These are phyloP conservation scores for Gortyna flavago DNA, from an alignment of 2,888 invertebrate species.

Conservation along the genomic window DNA sequence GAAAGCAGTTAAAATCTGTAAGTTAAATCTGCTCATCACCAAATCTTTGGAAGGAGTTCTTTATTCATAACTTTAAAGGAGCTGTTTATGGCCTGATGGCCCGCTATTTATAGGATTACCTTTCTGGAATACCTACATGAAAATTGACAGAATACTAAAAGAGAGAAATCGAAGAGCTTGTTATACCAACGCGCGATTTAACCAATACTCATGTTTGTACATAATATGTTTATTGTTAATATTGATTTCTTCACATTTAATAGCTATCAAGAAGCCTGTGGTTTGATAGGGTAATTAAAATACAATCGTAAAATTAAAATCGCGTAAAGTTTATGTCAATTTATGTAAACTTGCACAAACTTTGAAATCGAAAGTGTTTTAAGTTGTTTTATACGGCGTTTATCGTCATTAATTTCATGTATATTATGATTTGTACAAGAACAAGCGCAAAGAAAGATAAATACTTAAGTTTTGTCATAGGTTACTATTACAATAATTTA, in stretches of 20 bases:
- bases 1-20: background rate
- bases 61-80: background rate
- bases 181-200: background rate
- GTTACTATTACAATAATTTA: background rate
- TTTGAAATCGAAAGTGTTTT: constrained; percentile 30
- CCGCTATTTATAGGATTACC: background rate
- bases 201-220: background rate
- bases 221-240: constrained; percentile 13
- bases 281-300: constrained; percentile 43
- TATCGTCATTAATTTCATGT: background rate
- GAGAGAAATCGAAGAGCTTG: constrained; percentile 15
- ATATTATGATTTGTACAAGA: background rate
- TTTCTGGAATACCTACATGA: background rate
- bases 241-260: constrained; percentile 30
- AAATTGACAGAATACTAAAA: background rate
- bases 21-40: background rate
- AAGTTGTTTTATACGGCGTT: constrained; percentile 6
- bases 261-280: constrained; percentile 26
- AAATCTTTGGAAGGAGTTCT: background rate
- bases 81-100: background rate
- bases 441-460: background rate
- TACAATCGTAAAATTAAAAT: constrained; percentile 57
- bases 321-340: constrained; percentile 60
- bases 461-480: constrained; percentile 5
- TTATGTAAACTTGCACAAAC: constrained; percentile 34